Conservation (phyloP, 1,140 invertebrate species). For the Drosophila gunungcola region DNA sequence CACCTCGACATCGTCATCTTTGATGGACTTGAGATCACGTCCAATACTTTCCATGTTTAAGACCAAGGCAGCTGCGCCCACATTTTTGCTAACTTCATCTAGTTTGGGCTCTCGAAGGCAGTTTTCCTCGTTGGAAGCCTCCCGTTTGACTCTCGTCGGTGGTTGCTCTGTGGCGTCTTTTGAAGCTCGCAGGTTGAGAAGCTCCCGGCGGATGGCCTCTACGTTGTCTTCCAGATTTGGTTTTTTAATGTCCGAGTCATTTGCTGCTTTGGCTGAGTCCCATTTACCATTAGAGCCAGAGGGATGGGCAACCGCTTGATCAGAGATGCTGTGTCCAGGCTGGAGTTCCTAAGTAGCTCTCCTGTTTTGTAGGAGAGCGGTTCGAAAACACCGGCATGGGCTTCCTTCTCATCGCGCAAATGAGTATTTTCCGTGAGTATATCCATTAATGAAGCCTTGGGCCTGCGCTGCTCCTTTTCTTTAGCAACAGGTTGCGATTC, state of each 20-base stretch:
- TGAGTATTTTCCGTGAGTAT: conserved; percentile 72
- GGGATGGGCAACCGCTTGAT: conserved; percentile 68
- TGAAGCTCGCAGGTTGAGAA: conserved; percentile 56
- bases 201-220: conserved; percentile 74
- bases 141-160: conserved; percentile 45
- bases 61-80: conserved; percentile 22
- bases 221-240: conserved; percentile 61
- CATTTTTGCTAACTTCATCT: conserved; percentile 29
- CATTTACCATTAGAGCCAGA: conserved; percentile 64
- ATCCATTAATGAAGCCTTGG: conserved; percentile 59
- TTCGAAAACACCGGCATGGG: conserved; percentile 71
- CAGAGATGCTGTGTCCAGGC: conserved; percentile 9
- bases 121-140: conserved; percentile 48
- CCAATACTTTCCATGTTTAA: conserved; percentile 70
- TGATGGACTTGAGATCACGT: conserved; percentile 75
- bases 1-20: conserved; percentile 52
- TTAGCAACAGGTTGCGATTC: conserved; percentile 10
- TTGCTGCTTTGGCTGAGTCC: conserved; percentile 19
- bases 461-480: conserved; percentile 34
- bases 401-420: conserved; percentile 54
- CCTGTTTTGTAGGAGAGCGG: conserved; percentile 79
- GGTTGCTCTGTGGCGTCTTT: conserved; percentile 16
- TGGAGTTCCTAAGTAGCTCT: conserved; percentile 60
- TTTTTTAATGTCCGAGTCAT: conserved; percentile 23
- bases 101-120: conserved; percentile 65